phyloP scores from a whole-genome alignment of 2,113 vertebrate species.

The Hyperopisus bebe region DNA sequence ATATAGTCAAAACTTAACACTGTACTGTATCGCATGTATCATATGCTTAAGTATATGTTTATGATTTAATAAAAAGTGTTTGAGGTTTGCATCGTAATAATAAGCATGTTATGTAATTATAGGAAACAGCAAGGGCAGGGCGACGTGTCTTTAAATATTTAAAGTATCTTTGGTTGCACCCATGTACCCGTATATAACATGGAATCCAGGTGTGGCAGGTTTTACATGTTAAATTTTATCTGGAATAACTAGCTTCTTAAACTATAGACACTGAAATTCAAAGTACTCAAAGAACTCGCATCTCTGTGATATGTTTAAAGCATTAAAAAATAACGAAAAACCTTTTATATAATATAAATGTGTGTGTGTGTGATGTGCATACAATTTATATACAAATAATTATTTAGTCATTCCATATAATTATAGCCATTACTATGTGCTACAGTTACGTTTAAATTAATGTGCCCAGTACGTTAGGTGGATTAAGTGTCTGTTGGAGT shows the following conservation, averaged over 20 bases:
- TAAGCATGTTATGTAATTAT: background rate
- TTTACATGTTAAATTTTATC: background rate
- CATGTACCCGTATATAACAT: background rate
- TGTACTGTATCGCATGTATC: background rate
- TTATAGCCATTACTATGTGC: background rate
- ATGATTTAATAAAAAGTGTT: background rate
- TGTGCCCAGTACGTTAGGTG: background rate
- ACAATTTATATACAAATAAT: background rate
- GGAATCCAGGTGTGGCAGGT: background rate
- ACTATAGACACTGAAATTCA: background rate
- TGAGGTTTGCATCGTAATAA: background rate
- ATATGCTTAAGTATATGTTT: background rate
- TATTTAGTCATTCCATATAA: background rate
- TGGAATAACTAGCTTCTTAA: background rate
- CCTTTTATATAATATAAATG: background rate
- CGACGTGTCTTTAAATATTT: background rate
- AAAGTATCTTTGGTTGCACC: background rate
- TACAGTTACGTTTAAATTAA: background rate
- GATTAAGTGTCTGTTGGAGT: background rate
- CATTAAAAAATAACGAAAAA: background rate
- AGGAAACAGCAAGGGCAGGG: background rate
- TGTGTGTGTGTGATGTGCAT: background rate
- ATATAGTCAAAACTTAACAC: background rate
- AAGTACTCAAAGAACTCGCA: background rate
- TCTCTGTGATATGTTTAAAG: background rate